A percentile compares a stretch with the other conserved stretches of the same genome.
Evolutionary conservation across 2,888 invertebrate species (phyloP).

Genomic region (Agrochola litura): DNA sequence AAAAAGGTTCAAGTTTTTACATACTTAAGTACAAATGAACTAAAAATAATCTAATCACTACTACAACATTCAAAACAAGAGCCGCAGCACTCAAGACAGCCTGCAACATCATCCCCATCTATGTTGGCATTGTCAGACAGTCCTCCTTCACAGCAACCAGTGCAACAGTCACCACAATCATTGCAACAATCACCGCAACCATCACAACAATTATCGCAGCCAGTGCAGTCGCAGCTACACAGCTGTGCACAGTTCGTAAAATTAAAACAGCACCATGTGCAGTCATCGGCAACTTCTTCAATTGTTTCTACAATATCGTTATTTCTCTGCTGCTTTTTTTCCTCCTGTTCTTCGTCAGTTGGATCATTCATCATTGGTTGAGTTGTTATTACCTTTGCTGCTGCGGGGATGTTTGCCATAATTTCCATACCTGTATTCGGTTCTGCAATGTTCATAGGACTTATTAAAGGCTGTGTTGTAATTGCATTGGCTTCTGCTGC

Average conservation of each 20-base stretch:
- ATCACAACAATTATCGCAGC: not conserved
- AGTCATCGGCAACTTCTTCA: not conserved
- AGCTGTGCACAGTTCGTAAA: not conserved
- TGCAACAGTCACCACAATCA: slow-evolving; percentile 39
- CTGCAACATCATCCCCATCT: not conserved
- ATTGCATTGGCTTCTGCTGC: slow-evolving; percentile 11
- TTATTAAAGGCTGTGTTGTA: slow-evolving; percentile 35
- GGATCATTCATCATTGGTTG: slow-evolving; percentile 26
- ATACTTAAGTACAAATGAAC: not conserved
- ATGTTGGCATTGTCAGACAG: not conserved
- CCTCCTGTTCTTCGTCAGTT: slow-evolving; percentile 2
- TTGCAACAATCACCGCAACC: slow-evolving; percentile 34
- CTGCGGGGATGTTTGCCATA: not conserved
- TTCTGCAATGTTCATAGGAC: not conserved
- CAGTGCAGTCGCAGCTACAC: not conserved
- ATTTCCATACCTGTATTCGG: not conserved
- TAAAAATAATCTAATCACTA: slow-evolving; percentile 9
- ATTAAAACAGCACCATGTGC: not conserved
- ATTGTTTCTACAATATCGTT: no score
- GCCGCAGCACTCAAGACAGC: slow-evolving; percentile 31
- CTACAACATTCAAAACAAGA: slow-evolving; percentile 38
- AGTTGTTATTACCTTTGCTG: slow-evolving; percentile 29
- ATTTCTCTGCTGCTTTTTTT: not conserved
- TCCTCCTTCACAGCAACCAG: slow-evolving; percentile 24
- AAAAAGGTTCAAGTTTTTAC: not conserved